Conservation (phyloP, 2,888 invertebrate genomes). For the Phragmatobia fuliginosa region DNA sequence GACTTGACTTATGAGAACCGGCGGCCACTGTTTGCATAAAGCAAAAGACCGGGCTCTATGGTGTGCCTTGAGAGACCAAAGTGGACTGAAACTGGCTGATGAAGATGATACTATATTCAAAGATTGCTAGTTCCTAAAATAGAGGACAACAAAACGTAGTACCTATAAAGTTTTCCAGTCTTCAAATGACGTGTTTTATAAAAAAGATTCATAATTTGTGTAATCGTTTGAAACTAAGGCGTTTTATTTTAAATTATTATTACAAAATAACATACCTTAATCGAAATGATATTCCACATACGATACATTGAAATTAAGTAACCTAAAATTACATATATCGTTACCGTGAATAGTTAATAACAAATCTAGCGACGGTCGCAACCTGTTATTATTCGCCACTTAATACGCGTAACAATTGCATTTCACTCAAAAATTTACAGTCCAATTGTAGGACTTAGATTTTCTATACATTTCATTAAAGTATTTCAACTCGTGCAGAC, state of each 20-base stretch:
- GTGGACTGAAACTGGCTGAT: too few species aligned
- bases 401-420: slow-evolving; percentile 60
- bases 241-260: slow-evolving; percentile 16
- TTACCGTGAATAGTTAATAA: slow-evolving; percentile 48
- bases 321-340: slow-evolving; percentile 54
- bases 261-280: slow-evolving; percentile 29
- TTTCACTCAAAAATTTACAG: slow-evolving; percentile 56
- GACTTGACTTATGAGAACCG: too few species aligned
- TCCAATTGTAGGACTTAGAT: slow-evolving; percentile 48
- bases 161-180: background rate
- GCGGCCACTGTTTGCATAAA: too few species aligned
- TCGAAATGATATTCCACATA: slow-evolving; percentile 25
- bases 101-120: background rate
- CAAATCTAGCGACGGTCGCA: slow-evolving; percentile 56
- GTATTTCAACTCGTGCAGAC: slow-evolving; percentile 11
- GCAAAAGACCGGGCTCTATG: too few species aligned
- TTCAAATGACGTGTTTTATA: background rate
- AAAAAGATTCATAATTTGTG: slow-evolving; percentile 1
- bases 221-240: background rate
- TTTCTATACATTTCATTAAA: slow-evolving; percentile 29
- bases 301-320: slow-evolving; percentile 42
- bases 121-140: background rate
- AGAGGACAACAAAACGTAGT: background rate
- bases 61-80: too few species aligned
- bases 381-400: slow-evolving; percentile 60